Evolutionary conservation across 2,888 invertebrate species (phyloP).

Genomic region (Hemaris fuciformis): DNA sequence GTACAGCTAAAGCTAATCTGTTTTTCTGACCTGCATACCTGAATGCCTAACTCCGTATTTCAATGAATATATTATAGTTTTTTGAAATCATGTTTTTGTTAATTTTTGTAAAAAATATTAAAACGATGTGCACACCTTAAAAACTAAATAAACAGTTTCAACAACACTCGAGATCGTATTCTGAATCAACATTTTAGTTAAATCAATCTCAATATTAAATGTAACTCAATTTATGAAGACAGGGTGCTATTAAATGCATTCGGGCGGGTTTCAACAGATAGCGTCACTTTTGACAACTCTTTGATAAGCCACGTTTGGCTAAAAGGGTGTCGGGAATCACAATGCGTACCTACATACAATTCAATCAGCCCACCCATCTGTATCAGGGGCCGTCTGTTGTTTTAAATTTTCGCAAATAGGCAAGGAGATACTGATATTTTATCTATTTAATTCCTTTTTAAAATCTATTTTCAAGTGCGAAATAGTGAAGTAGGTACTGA

Average conservation of each 20-base stretch:
- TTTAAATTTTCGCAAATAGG: background rate
- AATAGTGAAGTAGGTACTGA: too few species aligned
- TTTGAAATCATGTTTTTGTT: too few species aligned
- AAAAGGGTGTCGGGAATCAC: conserved; percentile 57
- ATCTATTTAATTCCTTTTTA: background rate
- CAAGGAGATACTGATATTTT: background rate
- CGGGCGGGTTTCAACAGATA: conserved; percentile 63
- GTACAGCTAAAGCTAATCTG: too few species aligned
- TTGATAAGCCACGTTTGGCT: conserved; percentile 67
- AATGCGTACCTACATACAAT: conserved; percentile 60
- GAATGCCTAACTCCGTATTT: too few species aligned
- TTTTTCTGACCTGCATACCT: too few species aligned
- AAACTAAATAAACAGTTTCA: too few species aligned
- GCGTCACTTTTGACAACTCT: conserved; percentile 67
- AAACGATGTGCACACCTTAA: too few species aligned
- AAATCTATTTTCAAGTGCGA: background rate
- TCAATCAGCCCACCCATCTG: conserved; percentile 35
- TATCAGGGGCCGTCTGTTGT: background rate
- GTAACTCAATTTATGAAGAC: conserved; percentile 21
- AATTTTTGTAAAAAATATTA: too few species aligned
- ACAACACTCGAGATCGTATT: too few species aligned
- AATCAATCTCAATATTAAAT: background rate
- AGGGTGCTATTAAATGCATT: conserved; percentile 61
- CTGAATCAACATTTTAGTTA: too few species aligned
- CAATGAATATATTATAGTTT: too few species aligned